Conservation (phyloP, 2,113 vertebrate genomes). For the Chlamydotis undulata region DNA sequence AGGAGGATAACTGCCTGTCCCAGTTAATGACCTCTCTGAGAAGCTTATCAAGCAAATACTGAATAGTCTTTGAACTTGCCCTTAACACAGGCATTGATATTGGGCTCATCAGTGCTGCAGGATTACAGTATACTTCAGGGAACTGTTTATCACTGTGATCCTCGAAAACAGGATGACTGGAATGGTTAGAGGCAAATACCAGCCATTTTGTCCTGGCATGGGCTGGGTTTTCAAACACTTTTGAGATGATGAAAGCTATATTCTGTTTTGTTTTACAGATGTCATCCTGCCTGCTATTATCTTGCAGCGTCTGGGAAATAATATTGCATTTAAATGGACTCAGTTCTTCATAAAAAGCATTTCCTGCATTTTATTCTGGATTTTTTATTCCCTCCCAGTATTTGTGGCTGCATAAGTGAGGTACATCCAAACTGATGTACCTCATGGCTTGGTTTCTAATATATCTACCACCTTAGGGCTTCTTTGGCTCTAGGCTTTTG, state of each 20-base stretch:
- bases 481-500: not conserved
- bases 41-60: conserved; percentile 49
- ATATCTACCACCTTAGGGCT: not conserved
- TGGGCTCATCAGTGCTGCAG: conserved; percentile 47
- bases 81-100: conserved; percentile 47
- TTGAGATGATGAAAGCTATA: not conserved
- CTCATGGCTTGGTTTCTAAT: not conserved
- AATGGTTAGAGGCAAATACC: conserved; percentile 38
- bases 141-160: conserved; percentile 57
- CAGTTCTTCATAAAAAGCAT: not conserved
- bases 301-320: not conserved
- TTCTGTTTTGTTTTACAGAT: not conserved
- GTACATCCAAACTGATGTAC: not conserved
- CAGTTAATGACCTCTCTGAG: conserved; percentile 46
- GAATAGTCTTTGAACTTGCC: conserved; percentile 59
- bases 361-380: not conserved
- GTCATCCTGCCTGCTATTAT: not conserved
- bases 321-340: not conserved
- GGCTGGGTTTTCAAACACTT: conserved; percentile 18
- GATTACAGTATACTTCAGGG: conserved; percentile 50
- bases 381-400: not conserved
- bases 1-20: not conserved
- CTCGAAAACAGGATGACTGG: conserved; percentile 28
- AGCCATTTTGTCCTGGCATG: conserved; percentile 2
- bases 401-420: not conserved